Evolutionary conservation across 1,140 invertebrate species (phyloP).

Genomic region (Pachypsylla venusta): DNA sequence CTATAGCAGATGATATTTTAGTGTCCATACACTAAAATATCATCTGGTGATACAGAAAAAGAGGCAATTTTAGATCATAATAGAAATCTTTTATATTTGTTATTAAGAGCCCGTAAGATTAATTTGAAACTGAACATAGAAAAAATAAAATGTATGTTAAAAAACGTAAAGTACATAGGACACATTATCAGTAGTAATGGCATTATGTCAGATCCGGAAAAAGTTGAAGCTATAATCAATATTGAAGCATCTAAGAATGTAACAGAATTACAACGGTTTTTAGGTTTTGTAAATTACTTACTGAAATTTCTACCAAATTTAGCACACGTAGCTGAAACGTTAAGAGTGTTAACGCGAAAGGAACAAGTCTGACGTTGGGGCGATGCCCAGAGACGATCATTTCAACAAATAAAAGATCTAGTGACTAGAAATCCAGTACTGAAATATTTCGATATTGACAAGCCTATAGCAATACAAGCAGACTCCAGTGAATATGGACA

Average conservation of each 20-base stretch:
- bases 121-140: conserved; percentile 22
- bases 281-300: conserved; percentile 21
- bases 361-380: conserved; percentile 23
- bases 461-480: conserved; percentile 4
- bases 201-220: conserved; percentile 20
- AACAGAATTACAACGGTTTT: conserved; percentile 24
- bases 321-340: conserved; percentile 15
- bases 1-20: no score
- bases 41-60: no score
- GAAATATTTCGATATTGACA: conserved; percentile 15
- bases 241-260: conserved; percentile 23
- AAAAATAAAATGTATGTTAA: conserved; percentile 22
- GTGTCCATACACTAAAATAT: no score
- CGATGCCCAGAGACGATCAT: conserved; percentile 6
- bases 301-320: conserved; percentile 23
- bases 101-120: conserved; percentile 16
- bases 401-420: conserved; percentile 17
- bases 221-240: conserved; percentile 24
- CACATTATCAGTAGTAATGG: conserved; percentile 20
- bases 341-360: conserved; percentile 22
- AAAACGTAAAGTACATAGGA: conserved; percentile 23
- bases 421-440: conserved; percentile 12
- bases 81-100: no score
- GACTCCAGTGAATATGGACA: conserved; percentile 18
- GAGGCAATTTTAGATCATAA: no score